phyloP scores from a whole-genome alignment of 2,888 invertebrate genomes.

The Rhabditophanes sp. region DNA sequence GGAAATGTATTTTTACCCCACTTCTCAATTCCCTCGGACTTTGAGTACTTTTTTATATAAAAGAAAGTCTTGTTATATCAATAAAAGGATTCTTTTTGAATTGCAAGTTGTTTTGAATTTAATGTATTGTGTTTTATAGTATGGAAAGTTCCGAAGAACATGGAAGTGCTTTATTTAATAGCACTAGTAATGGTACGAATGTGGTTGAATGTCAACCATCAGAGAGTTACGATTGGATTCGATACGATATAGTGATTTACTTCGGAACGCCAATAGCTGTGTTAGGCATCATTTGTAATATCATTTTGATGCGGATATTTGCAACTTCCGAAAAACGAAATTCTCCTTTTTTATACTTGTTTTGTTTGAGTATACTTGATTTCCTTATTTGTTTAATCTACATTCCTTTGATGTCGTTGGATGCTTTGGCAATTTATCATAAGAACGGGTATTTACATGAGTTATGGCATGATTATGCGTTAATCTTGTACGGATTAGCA shows the following conservation, averaged over 20 bases:
- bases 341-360: conserved; percentile 23
- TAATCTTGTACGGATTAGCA: conserved; percentile 25
- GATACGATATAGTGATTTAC: conserved; percentile 28
- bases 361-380: conserved; percentile 23
- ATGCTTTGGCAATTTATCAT: conserved; percentile 28
- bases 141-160: no score
- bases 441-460: conserved; percentile 22
- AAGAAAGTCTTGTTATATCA: no score
- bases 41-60: no score
- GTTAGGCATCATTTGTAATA: conserved; percentile 26
- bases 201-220: no score
- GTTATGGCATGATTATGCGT: conserved; percentile 30
- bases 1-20: no score
- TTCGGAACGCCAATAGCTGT: conserved; percentile 31
- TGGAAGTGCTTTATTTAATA: no score
- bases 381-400: conserved; percentile 32
- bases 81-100: no score
- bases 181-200: no score
- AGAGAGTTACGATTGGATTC: conserved; percentile 24
- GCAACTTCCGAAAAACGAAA: background rate
- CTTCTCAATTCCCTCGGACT: no score
- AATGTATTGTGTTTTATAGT: no score
- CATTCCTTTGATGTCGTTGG: conserved; percentile 34
- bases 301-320: background rate
- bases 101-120: no score